Evolutionary conservation across 1,140 invertebrate genomes (phyloP).

Genomic region (Patella vulgata): DNA sequence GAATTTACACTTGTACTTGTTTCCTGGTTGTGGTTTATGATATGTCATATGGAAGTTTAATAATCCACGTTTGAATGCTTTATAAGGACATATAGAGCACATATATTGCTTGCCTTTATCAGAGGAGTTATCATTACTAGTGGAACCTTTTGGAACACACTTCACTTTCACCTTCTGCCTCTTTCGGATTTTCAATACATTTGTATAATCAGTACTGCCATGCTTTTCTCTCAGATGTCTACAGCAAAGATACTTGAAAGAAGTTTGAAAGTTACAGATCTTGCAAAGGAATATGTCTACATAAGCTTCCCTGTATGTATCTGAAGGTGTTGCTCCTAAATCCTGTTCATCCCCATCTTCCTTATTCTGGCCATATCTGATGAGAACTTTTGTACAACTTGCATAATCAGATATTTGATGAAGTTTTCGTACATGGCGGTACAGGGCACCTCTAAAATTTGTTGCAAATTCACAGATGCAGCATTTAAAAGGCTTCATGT

Average conservation of each 20-base stretch:
- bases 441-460: slow-evolving; percentile 49
- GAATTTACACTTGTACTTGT: slow-evolving; percentile 81
- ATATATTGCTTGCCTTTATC: slow-evolving; percentile 49
- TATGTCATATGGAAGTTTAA: slow-evolving; percentile 78
- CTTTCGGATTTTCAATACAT: slow-evolving; percentile 33
- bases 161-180: slow-evolving; percentile 39
- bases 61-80: slow-evolving; percentile 72
- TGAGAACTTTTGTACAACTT: slow-evolving; percentile 22
- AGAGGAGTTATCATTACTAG: slow-evolving; percentile 4
- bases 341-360: slow-evolving; percentile 1
- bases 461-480: slow-evolving; percentile 44
- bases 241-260: slow-evolving; percentile 32
- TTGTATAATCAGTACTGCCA: slow-evolving; percentile 36
- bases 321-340: slow-evolving; percentile 1
- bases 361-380: slow-evolving; percentile 37
- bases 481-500: slow-evolving; percentile 55
- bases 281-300: slow-evolving; percentile 48
- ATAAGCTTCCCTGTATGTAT: slow-evolving; percentile 18
- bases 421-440: slow-evolving; percentile 51
- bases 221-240: slow-evolving; percentile 41
- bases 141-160: slow-evolving; percentile 17
- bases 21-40: slow-evolving; percentile 74
- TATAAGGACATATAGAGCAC: slow-evolving; percentile 82
- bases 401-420: slow-evolving; percentile 26
- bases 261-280: slow-evolving; percentile 49